These are phyloP conservation scores for Molossus molossus DNA, from an alignment of 2,797 vertebrate species.

Conservation along the genomic window DNA sequence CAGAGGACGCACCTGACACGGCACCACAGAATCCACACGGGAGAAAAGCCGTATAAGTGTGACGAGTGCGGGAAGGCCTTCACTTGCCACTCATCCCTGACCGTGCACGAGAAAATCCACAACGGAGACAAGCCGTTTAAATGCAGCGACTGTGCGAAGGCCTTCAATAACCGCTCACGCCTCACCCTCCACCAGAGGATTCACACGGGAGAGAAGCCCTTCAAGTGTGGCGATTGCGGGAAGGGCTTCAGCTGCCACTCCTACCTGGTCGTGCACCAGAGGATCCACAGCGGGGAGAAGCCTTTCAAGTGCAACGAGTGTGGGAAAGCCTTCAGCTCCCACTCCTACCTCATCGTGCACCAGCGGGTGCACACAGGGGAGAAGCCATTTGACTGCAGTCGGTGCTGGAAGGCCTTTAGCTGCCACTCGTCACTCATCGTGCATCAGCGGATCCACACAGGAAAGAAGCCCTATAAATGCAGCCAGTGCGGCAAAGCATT, in stretches of 20 bases:
- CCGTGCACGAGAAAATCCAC: slow-evolving; percentile 68
- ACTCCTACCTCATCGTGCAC: slow-evolving; percentile 85
- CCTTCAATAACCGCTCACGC: slow-evolving; percentile 66
- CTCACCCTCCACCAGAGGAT: slow-evolving; percentile 79
- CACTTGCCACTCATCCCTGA: slow-evolving; percentile 75
- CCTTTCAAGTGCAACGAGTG: slow-evolving; percentile 83
- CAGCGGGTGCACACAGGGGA: slow-evolving; percentile 85
- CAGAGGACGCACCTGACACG: slow-evolving; percentile 81
- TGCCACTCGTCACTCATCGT: slow-evolving; percentile 83
- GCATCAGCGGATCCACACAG: slow-evolving; percentile 80
- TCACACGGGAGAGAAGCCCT: slow-evolving; percentile 84
- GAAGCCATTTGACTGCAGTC: slow-evolving; percentile 86
- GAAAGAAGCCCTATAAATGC: slow-evolving; percentile 84
- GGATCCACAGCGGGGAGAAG: slow-evolving; percentile 83
- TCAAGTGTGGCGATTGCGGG: slow-evolving; percentile 74
- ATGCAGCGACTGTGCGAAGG: slow-evolving; percentile 65
- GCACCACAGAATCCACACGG: slow-evolving; percentile 75
- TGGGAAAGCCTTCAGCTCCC: slow-evolving; percentile 85
- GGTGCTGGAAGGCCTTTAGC: slow-evolving; percentile 87
- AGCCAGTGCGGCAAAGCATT: slow-evolving; percentile 82
- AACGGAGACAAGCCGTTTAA: slow-evolving; percentile 59
- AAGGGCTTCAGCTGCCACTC: slow-evolving; percentile 87
- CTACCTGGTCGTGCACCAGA: slow-evolving; percentile 83
- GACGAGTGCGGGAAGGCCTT: slow-evolving; percentile 75
- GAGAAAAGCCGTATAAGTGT: slow-evolving; percentile 79